Base-by-base conservation (phyloP, 2,797 vertebrate species). In the Gymnocypris eckloni region DNA sequence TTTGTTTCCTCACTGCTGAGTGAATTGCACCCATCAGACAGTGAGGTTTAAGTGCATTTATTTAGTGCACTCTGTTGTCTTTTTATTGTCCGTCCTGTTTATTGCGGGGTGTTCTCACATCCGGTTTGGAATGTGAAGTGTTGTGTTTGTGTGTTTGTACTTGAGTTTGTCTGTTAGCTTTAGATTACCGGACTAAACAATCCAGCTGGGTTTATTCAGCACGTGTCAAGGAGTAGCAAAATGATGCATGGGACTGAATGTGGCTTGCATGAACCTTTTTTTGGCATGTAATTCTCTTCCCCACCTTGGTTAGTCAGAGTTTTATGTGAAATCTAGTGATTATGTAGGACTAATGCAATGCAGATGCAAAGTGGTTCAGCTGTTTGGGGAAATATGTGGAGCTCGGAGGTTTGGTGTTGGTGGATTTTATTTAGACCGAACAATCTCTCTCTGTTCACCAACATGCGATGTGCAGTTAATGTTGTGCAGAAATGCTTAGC, bases 11-110 rank as follows among this genome's bases (percentile, higher is more conserved):
- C 50, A 22, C 73, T 28, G 18, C 6, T 67, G 79, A 75, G 79
- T 75, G 70, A 86, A 78, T 87, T 82, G 77, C 86, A 85, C 20
- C 48, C 72, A 81, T 84, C 86, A 83, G 79, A 87, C 67, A 28
- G 56, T 56, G 83, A 67, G 84, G 69, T 84, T 41, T 64, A 70
- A 84, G 79, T 86, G 61, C 84, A 84, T 89, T 87, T 86, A 83
- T 83, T 88, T 75, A 83, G 88, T 81, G 82, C 88, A 78, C 82
- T 79, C 89, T 86, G 87, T 85, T 88, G 88, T 80, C 64, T 50
- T 70, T 88, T 83, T 86, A 90, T 90, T 89, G 86, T 85, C 85
- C 43, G 52, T 45, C 71, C 50, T 87, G 89, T 91, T 91, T 91
- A 89, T 86, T 76, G 83, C 22, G 22, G 86, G 89, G 77, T 82